Evolutionary conservation across 2,888 invertebrate genomes (phyloP), one percentile per base, ranked within the genome.

Genomic region (Malthinus flaveolus): DNA sequence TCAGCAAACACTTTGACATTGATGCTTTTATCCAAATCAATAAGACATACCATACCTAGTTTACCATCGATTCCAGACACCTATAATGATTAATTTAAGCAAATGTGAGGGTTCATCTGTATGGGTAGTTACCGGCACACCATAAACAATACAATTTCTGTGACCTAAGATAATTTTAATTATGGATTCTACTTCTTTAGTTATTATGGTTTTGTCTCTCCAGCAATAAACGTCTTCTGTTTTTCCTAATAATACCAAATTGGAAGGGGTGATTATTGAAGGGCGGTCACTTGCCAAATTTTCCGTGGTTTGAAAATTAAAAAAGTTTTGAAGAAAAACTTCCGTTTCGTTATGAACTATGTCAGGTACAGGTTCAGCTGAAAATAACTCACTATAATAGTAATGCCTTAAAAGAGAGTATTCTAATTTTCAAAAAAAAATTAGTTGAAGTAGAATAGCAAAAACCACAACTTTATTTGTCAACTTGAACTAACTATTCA

Each of bases 41-140:
- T 88, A 56, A 95, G 84, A 32, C 93, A 90, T n/a, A 87, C 92
- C 94, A 95, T 95, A 62, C 95, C 95, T 13, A 91, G 93, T 67
- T 89, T 86, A 0, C 95, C 95, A 70, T 90, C 90, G 47, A 85
- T 83, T 62, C 84, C 83, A 0, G 88, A 87, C 62, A 90, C 83
- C 89, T 89, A 73, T 42, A 63, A 63, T 9, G 4, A 35, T 33
- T 10, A 44, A 10, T 11, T 11, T 7, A 9, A 45, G 5, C 5
- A 2, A 10, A 11, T 34, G 46, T n/a, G 32, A 48, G 11, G 9
- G 13, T 10, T 9, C 8, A 8, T 32, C 7, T 7, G 32, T 11
- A 9, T 12, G 31, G 35, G 23, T 0, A 77, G 79, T 80, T 67
- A 95, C 89, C 77, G 90, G 87, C 0, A 95, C 93, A 0, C 95